phyloP scores from a whole-genome alignment of 2,888 invertebrate genomes.

The Aphidius colemani region DNA sequence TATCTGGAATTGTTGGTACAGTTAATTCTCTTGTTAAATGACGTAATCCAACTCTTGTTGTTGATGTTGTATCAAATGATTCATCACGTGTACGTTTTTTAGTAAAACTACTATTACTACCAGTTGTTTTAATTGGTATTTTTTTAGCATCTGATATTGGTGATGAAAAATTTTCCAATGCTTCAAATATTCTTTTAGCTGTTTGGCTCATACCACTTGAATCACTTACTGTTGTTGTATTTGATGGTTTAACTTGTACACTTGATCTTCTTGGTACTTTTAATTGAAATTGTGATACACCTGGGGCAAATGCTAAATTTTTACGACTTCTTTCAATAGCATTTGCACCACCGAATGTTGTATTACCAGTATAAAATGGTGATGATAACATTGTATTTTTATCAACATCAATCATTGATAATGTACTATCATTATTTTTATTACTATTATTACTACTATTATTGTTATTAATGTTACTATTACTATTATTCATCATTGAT shows the following conservation, averaged over 20 bases:
- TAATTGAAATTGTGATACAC: conserved; percentile 45
- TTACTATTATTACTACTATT: no score
- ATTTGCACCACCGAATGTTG: conserved; percentile 75
- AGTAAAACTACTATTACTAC: conserved; percentile 5
- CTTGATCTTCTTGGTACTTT: conserved; percentile 54
- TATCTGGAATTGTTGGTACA: conserved; percentile 69
- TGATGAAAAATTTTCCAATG: conserved; percentile 81
- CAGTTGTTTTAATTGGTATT: conserved; percentile 65
- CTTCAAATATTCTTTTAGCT: conserved; percentile 77
- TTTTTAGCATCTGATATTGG: conserved; percentile 79
- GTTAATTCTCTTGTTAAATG: conserved; percentile 62
- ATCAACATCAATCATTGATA: conserved; percentile 49
- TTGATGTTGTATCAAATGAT: conserved; percentile 18
- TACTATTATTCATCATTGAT: conserved; percentile 60
- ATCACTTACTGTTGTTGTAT: conserved; percentile 47
- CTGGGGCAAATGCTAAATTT: conserved; percentile 30
- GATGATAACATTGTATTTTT: conserved; percentile 63
- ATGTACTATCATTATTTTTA: conserved; percentile 37
- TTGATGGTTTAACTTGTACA: conserved; percentile 62
- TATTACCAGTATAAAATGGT: conserved; percentile 77
- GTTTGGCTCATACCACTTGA: conserved; percentile 70
- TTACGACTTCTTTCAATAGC: conserved; percentile 47
- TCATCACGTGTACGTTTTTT: conserved; percentile 45
- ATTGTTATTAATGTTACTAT: conserved; percentile 39
- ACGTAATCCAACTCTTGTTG: conserved; percentile 50